Conservation (phyloP, 1,140 invertebrate genomes). For the Conus ventricosus region DNA sequence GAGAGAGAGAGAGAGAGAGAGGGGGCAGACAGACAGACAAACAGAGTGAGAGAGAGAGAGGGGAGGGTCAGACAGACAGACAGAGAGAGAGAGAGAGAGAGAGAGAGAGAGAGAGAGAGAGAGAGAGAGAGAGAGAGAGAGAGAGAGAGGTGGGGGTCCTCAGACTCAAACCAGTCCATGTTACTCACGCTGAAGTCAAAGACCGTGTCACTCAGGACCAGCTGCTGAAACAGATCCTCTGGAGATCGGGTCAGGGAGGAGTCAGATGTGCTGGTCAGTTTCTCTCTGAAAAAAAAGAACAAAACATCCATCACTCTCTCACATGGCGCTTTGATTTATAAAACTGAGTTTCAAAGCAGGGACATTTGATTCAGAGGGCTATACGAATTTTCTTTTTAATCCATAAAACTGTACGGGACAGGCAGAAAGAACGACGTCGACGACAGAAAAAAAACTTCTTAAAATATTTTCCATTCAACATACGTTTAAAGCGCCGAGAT, state of each 20-base stretch:
- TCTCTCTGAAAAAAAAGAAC: background rate
- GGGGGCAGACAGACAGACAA: too few species aligned
- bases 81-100: background rate
- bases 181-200: conserved; percentile 26
- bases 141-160: background rate
- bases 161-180: background rate
- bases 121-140: background rate
- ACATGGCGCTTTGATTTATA: too few species aligned
- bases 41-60: background rate
- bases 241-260: conserved; percentile 6
- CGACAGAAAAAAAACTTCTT: too few species aligned
- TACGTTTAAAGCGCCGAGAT: too few species aligned
- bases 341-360: too few species aligned
- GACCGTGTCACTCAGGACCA: conserved; percentile 19
- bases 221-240: conserved; percentile 18
- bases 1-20: background rate
- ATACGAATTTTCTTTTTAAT: too few species aligned
- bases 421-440: too few species aligned
- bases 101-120: background rate
- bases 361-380: too few species aligned
- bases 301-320: too few species aligned
- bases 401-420: too few species aligned
- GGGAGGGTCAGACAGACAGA: too few species aligned
- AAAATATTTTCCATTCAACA: too few species aligned
- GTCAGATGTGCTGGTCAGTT: conserved; percentile 6